Evolutionary conservation across 2,113 vertebrate genomes (phyloP).

Genomic region (Notarius lentiginosus): DNA sequence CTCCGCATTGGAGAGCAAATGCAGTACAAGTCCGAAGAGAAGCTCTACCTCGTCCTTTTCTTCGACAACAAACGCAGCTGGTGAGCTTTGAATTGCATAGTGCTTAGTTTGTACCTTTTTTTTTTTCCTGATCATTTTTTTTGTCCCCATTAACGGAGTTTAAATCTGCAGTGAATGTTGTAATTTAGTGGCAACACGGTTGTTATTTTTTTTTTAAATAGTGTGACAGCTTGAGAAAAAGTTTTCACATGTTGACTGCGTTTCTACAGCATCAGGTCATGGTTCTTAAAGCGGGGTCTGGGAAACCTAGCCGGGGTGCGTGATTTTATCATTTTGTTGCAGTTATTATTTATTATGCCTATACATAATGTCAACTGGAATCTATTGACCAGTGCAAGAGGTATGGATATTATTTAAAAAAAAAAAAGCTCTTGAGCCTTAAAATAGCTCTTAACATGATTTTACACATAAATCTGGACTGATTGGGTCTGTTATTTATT

Average conservation of each 20-base stretch:
- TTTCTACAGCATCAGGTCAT: not conserved
- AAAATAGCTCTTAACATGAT: not conserved
- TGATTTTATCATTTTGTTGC: not conserved
- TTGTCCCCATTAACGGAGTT: not conserved
- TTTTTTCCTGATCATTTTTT: not conserved
- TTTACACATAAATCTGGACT: not conserved
- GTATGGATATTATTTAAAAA: not conserved
- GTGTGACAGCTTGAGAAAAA: not conserved
- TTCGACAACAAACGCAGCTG: conserved; percentile 99
- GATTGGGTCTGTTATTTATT: not conserved
- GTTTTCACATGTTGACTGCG: not conserved
- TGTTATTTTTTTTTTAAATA: not conserved
- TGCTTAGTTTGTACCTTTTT: not conserved
- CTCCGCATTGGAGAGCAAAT: conserved; percentile 94
- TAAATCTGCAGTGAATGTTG: not conserved
- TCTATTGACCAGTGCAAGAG: not conserved
- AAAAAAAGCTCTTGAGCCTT: not conserved
- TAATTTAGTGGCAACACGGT: not conserved
- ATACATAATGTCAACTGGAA: not conserved
- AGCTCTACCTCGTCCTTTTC: conserved; percentile 93
- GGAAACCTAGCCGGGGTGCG: not conserved
- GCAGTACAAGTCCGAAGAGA: conserved; percentile 95
- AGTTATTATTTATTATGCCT: not conserved
- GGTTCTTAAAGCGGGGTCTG: not conserved
- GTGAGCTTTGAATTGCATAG: conserved; percentile 70